phyloP scores from a whole-genome alignment of 2,797 vertebrate species.

The Labeo calbasu region DNA sequence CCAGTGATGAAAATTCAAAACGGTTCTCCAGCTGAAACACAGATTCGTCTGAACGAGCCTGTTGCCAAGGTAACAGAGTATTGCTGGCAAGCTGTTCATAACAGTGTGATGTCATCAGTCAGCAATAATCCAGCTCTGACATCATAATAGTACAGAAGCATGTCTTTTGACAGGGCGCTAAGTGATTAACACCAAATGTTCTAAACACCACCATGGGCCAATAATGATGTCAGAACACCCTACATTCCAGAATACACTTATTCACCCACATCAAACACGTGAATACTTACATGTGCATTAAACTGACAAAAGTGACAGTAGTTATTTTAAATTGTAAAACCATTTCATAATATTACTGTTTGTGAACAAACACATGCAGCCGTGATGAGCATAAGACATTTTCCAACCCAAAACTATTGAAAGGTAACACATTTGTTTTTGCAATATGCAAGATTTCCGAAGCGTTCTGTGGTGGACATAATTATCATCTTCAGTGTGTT shows the following conservation, averaged over 20 bases:
- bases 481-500: constrained; percentile 47
- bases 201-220: constrained; percentile 24
- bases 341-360: not conserved
- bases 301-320: not conserved
- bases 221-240: constrained; percentile 55
- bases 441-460: not conserved
- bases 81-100: constrained; percentile 25
- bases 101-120: constrained; percentile 30
- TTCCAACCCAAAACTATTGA: too few species aligned
- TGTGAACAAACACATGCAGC: not conserved
- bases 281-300: not conserved
- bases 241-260: constrained; percentile 8
- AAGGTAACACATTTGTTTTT: not conserved
- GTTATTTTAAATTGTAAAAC: not conserved
- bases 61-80: constrained; percentile 29
- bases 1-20: not conserved
- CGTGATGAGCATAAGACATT: not conserved
- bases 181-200: constrained; percentile 33
- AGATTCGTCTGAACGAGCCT: not conserved
- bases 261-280: not conserved
- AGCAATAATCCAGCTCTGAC: constrained; percentile 16
- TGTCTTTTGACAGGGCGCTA: constrained; percentile 4
- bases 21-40: not conserved
- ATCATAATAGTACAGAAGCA: constrained; percentile 3
- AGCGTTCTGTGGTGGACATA: constrained; percentile 12